phyloP scores from a whole-genome alignment of 2,113 vertebrate genomes.

The Takifugu flavidus region DNA sequence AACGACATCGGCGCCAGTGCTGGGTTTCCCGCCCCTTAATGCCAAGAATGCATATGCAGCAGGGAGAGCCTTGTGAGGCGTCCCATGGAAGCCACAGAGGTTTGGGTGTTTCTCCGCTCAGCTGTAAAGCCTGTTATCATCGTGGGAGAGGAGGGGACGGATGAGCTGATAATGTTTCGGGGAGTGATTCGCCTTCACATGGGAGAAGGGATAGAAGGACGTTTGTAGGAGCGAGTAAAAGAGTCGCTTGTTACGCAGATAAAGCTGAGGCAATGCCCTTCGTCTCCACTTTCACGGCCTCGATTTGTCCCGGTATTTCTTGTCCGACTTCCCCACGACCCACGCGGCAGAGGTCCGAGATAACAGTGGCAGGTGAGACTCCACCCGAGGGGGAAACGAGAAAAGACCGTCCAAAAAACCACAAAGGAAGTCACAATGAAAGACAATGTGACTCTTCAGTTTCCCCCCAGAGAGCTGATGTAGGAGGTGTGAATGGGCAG shows the following conservation, averaged over 20 bases:
- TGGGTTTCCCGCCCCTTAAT: slow-evolving; percentile 1
- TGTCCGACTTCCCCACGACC: slow-evolving; percentile 24
- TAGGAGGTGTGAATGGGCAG: slow-evolving; percentile 16
- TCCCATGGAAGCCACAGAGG: slow-evolving; percentile 54
- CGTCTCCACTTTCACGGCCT: slow-evolving; percentile 46
- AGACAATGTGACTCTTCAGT: slow-evolving; percentile 11
- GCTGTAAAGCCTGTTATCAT: slow-evolving; percentile 57
- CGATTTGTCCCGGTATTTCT: slow-evolving; percentile 21
- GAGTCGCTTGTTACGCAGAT: slow-evolving; percentile 43
- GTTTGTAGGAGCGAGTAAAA: slow-evolving; percentile 34
- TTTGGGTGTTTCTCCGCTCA: slow-evolving; percentile 59
- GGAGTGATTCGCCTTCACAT: slow-evolving; percentile 22
- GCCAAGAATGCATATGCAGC: slow-evolving; percentile 3
- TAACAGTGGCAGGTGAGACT: slow-evolving; percentile 19
- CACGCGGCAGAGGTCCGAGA: slow-evolving; percentile 27
- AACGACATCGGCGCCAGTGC: neutral
- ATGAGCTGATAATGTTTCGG: slow-evolving; percentile 45
- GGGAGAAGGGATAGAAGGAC: slow-evolving; percentile 22
- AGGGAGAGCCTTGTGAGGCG: slow-evolving; percentile 33
- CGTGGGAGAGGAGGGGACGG: slow-evolving; percentile 64
- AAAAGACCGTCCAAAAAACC: slow-evolving; percentile 11
- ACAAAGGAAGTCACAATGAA: neutral
- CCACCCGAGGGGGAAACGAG: slow-evolving; percentile 14
- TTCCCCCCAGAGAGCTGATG: slow-evolving; percentile 5
- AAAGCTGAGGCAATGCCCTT: slow-evolving; percentile 30